Conservation (phyloP, 2,888 invertebrate genomes). For the Oconnorella tubifera region DNA sequence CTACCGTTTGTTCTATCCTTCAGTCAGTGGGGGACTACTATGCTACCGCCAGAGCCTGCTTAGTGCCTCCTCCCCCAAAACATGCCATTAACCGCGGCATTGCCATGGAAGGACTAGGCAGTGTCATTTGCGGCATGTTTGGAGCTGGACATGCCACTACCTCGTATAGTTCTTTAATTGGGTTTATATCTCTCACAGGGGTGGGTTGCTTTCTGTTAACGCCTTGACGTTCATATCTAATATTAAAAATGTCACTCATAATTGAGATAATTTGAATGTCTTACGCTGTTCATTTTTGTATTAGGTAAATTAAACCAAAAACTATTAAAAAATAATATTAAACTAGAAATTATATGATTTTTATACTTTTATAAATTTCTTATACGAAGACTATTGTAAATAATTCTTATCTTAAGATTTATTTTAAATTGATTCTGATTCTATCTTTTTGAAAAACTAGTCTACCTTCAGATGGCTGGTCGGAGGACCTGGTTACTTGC, state of each 20-base stretch:
- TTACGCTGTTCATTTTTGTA: too few relatives aligned
- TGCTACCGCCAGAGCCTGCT: conserved; percentile 70
- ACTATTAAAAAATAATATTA: too few relatives aligned
- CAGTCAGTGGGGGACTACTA: conserved; percentile 77
- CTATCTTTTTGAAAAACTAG: too few relatives aligned
- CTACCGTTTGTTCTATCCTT: conserved; percentile 48
- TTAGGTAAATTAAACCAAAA: too few relatives aligned
- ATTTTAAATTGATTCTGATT: too few relatives aligned
- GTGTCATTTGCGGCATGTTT: conserved; percentile 77
- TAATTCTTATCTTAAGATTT: too few relatives aligned
- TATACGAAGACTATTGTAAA: too few relatives aligned
- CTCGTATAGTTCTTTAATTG: conserved; percentile 85
- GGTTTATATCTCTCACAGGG: conserved; percentile 81
- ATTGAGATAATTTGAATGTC: too few relatives aligned
- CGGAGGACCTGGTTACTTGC: conserved; percentile 50
- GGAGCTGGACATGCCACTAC: conserved; percentile 84
- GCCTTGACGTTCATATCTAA: too few relatives aligned
- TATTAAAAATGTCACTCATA: too few relatives aligned
- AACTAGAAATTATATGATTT: too few relatives aligned
- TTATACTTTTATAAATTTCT: too few relatives aligned
- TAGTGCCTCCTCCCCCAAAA: conserved; percentile 76
- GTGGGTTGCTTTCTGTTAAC: conserved; percentile 56
- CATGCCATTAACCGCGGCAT: conserved; percentile 76
- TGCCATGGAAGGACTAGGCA: conserved; percentile 77
- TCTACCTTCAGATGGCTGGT: conserved; percentile 45